Evolutionary conservation across 2,888 invertebrate species (phyloP), one percentile per base, ranked within the genome.

Genomic region (Agrotis segetum): DNA sequence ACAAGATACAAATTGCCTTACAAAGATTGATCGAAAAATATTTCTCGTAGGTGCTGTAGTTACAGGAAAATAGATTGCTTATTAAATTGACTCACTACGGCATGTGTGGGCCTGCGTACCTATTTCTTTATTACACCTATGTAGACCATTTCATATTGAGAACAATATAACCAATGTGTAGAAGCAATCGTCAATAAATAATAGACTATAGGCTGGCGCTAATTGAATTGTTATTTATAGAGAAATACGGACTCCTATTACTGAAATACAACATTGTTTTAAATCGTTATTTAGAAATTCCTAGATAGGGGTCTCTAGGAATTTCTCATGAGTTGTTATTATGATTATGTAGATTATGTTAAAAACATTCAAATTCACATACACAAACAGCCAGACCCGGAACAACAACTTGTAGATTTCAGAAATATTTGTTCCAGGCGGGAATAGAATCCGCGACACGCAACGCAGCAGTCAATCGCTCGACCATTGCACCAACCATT

Each of bases 141-240:
- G 17, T 40, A 14, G 21, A 24, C 6, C 5, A 34, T 11, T 3
- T 49, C 34, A 16, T 40, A n/a, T 16, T 16, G 13, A 21, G 7
- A 14, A 21, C 14, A 17, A 17, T 14, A 21, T 49, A 19, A 17
- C 14, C 7, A 52, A 44, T 29, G 3, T 29, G 40, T 14, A 46
- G 9, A 21, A 2, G 6, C 17, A 29, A 60, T 58, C 3, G 7
- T 19, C 21, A 21, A 61, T 52, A 65, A 61, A 65, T 79, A 49
- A 29, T 44, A 52, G 24, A 40, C 16, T 60, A 11, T 53, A 46
- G 29, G 29, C 24, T 17, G 13, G 16, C 17, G 13, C 11, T 64
- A 56, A 71, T 78, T 72, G 53, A 63, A 56, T 79, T 60, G 13
- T 56, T 34, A 61, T 40, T 47, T 34, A 49, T 44, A 29, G 34